Conservation (phyloP, 2,888 invertebrate species). For the Drosophila infuscata region DNA sequence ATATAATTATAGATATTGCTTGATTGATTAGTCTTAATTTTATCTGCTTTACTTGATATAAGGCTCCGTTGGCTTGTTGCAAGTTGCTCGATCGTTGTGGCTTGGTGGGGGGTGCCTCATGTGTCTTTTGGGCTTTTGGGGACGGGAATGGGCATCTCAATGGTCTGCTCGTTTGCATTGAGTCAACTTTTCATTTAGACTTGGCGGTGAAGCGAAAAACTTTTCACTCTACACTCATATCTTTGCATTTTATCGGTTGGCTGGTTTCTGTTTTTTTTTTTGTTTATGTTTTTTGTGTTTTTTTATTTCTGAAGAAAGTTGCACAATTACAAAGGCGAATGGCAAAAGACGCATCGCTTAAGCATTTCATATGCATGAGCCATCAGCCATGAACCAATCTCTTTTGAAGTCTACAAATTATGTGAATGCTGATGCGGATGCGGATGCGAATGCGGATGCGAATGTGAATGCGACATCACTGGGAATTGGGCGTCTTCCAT, state of each 20-base stretch:
- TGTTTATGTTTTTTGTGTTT: conserved; percentile 8
- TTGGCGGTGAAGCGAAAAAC: conserved; percentile 52
- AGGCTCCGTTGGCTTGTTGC: background rate
- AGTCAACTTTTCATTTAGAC: conserved; percentile 24
- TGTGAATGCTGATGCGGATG: conserved; percentile 32
- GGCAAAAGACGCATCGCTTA: conserved; percentile 51
- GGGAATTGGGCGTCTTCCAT: conserved; percentile 64
- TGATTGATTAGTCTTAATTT: background rate
- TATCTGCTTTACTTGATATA: background rate
- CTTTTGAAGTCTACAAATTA: conserved; percentile 67
- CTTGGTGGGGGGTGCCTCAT: background rate
- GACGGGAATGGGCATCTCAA: conserved; percentile 6
- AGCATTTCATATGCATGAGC: conserved; percentile 66
- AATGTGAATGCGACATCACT: conserved; percentile 19
- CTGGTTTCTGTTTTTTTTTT: conserved; percentile 9
- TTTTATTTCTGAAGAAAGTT: conserved; percentile 60
- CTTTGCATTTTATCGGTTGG: conserved; percentile 35
- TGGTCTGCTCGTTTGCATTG: conserved; percentile 17
- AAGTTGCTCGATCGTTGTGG: background rate
- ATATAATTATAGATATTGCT: background rate
- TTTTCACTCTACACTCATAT: conserved; percentile 42
- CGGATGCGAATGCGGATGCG: background rate
- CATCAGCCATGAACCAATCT: conserved; percentile 64
- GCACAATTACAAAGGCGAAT: conserved; percentile 73
- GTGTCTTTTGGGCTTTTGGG: background rate